Evolutionary conservation across 2,888 invertebrate species (phyloP).

Genomic region (Agrilus cyanescens): DNA sequence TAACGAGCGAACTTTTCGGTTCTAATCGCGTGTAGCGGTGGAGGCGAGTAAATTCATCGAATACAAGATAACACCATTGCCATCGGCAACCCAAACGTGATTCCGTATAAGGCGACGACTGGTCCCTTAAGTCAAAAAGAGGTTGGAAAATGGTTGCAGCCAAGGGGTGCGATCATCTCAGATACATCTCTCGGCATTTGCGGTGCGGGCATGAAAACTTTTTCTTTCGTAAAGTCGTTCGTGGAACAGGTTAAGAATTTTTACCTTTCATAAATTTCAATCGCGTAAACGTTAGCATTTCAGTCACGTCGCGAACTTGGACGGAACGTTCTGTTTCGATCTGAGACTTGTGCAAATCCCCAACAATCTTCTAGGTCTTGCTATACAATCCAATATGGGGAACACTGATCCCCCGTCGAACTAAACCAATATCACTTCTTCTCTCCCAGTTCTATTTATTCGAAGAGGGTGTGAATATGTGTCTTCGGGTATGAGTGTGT

Average conservation of each 20-base stretch:
- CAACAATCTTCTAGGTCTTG: conserved; percentile 36
- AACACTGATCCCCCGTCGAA: conserved; percentile 33
- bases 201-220: neutral
- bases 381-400: conserved; percentile 34
- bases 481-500: too few species aligned
- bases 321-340: conserved; percentile 37
- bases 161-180: too few species aligned
- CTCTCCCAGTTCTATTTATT: conserved; percentile 31
- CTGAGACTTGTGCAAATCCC: conserved; percentile 37
- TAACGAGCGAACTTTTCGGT: too few species aligned
- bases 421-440: conserved; percentile 29
- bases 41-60: too few species aligned
- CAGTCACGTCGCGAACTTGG: conserved; percentile 36
- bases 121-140: too few species aligned
- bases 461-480: conserved; percentile 21
- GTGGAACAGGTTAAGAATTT: conserved; percentile 30
- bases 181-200: too few species aligned
- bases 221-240: conserved; percentile 6
- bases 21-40: too few species aligned
- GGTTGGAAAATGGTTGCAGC: too few species aligned
- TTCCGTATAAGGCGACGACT: too few species aligned
- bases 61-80: too few species aligned
- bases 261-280: conserved; percentile 37
- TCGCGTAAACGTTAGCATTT: conserved; percentile 32
- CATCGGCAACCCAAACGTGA: too few species aligned